Evolutionary conservation across 1,140 invertebrate species (phyloP), one percentile per base, ranked within the genome.

Genomic region (Papilio xuthus): DNA sequence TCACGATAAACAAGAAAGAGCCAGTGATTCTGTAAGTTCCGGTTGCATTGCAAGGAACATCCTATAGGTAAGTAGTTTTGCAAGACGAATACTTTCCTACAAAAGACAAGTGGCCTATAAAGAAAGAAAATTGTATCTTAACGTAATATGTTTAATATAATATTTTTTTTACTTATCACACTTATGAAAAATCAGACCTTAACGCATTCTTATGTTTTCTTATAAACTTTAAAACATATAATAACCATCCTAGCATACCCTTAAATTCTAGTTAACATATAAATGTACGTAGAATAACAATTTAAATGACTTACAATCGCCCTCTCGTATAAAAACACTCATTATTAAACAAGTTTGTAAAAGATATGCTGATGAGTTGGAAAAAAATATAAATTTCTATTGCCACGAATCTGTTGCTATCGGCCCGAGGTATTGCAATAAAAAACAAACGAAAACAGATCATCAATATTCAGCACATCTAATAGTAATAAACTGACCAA

Each of bases 381-480:
- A 28, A 63, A 60, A 28, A 50, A 28, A 63, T 63, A 67, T 67
- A 28, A 28, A 67, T 67, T 67, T 67, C 60, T 67, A 67, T 67
- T 67, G 60, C 23, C 60, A 67, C 13, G 60, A 28, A 67, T 67
- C 28, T 73, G 71, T 73, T 73, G 71, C 71, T 42, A 73, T 44
- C 71, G 12, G 71, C 71, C 47, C 42, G 71, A 47, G 71, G 23
- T 47, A 67, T 67, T 26, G 12, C 26, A 26, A 26, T 67, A 67
- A 28, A 67, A 23, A 73, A 73, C 37, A 73, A 73, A 73, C 71
- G 20, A 42, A 73, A 73, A 26, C 42, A 47, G 20, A 47, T 50
- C 20, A 73, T 73, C 71, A 73, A 73, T 73, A 73, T 73, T 73
- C 71, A 44, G 71, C 71, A 47, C 71, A 42, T 71, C 41, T 42